phyloP scores from a whole-genome alignment of 2,888 invertebrate species.

The Tethea ocularis region DNA sequence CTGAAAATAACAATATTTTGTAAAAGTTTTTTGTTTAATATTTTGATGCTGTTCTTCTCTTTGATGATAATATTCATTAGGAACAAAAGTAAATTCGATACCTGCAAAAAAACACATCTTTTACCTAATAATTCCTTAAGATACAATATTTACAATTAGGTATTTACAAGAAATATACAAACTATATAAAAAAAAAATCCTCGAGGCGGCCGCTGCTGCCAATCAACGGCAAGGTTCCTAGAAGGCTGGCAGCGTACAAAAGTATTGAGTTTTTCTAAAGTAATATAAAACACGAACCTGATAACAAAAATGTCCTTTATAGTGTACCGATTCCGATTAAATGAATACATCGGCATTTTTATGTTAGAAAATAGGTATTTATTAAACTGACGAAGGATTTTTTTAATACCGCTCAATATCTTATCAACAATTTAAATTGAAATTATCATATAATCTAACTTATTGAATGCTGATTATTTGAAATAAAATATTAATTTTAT shows the following conservation, averaged over 20 bases:
- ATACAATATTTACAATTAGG: too few relatives aligned
- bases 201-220: too few relatives aligned
- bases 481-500: neutral
- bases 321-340: slow-evolving; percentile 23
- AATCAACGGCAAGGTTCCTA: too few relatives aligned
- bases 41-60: too few relatives aligned
- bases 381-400: slow-evolving; percentile 17
- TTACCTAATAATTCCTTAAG: too few relatives aligned
- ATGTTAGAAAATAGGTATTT: slow-evolving; percentile 12
- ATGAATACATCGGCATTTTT: slow-evolving; percentile 16
- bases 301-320: slow-evolving; percentile 47
- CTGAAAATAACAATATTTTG: slow-evolving; percentile 23
- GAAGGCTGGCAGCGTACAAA: too few relatives aligned
- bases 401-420: slow-evolving; percentile 20
- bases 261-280: neutral
- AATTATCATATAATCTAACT: slow-evolving; percentile 7
- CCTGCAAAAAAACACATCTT: too few relatives aligned
- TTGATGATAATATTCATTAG: too few relatives aligned
- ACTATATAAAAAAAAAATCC: too few relatives aligned
- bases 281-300: slow-evolving; percentile 36
- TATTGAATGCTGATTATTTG: neutral
- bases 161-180: too few relatives aligned
- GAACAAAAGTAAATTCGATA: too few relatives aligned
- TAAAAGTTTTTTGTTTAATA: neutral
- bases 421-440: slow-evolving; percentile 1